Percentiles rank a stretch among this genome's conserved stretches.
These are phyloP conservation scores for Halocaridina rubra DNA, from an alignment of 2,888 invertebrate genomes.

Conservation along the genomic window DNA sequence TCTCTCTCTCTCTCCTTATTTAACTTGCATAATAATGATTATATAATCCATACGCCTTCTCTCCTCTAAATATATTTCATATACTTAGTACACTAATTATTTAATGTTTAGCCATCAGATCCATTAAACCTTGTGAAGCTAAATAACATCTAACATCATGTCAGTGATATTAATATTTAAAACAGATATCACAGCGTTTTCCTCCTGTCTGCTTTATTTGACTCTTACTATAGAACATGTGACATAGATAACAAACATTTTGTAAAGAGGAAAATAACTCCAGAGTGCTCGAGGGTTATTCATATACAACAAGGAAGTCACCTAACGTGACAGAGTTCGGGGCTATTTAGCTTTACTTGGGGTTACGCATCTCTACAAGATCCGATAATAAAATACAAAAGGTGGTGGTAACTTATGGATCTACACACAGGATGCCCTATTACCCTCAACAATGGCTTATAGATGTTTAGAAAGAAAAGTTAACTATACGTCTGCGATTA, in stretches of 20 bases:
- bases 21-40: neutral
- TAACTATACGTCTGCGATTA: neutral
- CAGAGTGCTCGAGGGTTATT: too few relatives aligned
- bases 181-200: neutral
- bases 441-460: neutral
- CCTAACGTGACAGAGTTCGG: too few relatives aligned
- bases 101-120: too few relatives aligned
- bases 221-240: too few relatives aligned
- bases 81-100: too few relatives aligned
- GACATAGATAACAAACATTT: too few relatives aligned
- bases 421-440: neutral
- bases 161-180: neutral
- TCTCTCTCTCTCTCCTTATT: neutral
- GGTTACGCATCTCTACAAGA: too few relatives aligned
- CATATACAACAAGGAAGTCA: too few relatives aligned
- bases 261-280: too few relatives aligned
- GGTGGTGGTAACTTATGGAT: neutral
- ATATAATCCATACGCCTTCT: neutral
- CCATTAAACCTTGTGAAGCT: too few relatives aligned
- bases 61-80: neutral
- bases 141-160: neutral
- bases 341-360: too few relatives aligned
- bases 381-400: neutral
- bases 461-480: neutral
- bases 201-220: neutral